Base-by-base conservation (phyloP, 64 coral and sea anemone genomes). In the Catalaphyllia jardinei region DNA sequence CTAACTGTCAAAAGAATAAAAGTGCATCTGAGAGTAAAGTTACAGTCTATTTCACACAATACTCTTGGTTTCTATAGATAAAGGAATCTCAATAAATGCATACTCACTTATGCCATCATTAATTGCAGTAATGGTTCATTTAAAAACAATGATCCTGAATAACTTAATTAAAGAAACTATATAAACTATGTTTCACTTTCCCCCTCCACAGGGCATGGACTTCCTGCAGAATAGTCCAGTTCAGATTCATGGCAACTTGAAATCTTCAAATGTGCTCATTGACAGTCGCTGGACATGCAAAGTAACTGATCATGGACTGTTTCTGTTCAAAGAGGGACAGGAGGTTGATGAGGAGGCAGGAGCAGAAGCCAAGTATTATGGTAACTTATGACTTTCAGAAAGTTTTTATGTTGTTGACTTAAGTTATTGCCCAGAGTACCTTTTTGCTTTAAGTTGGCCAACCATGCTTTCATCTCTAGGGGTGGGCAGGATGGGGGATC, bases 201-300 rank as follows among this genome's bases (percentile, higher is more conserved):
- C 73, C n/a, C 27, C 14, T 42, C 52, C 18, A 31, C 57, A 96
- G 94, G 94, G 91, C 29, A 86, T 96, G 88, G 29, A 96, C 19
- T 87, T 86, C 64, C 16, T 96, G 46, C 91, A 93, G 59, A 89
- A 89, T 14, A 96, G 94, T 52, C 60, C 83, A 31, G 71, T 96
- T 52, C 75, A 72, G 71, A 11, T 88, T 67, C 94, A 96, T 76
- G 94, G 94, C 28, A 96, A 96, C 65, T 63, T 96, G 59, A 96
- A 96, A 67, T 96, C 94, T 42, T 96, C 94, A 25, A 96, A 96
- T 62, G 91, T 93, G 51, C 64, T 96, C 24, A 96, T 96, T 62
- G 94, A 96, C 60, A 96, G 87, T 81, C 94, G 91, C 28, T 96
- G 94, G 94, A 93, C 94, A n/a, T 90, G 91, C 39, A 96, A 96